Evolutionary conservation across 2,113 vertebrate species (phyloP).

Genomic region (Bagarius yarrelli): DNA sequence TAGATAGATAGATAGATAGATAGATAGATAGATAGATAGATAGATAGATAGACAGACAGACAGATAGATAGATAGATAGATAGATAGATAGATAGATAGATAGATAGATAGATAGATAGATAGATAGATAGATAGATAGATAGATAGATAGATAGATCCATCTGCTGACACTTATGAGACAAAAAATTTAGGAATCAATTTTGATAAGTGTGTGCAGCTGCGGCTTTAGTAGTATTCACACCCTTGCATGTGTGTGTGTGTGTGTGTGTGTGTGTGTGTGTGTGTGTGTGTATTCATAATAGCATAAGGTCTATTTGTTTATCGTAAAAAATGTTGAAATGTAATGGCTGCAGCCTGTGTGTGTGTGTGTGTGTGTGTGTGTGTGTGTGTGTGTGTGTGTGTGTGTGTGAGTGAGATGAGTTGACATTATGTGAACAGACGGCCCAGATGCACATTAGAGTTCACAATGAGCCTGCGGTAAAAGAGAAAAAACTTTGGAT

Average conservation of each 20-base stretch:
- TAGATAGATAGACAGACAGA: too few species aligned
- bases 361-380: conserved; percentile 21
- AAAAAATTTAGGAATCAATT: neutral
- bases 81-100: neutral
- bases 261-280: conserved; percentile 14
- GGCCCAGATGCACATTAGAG: conserved; percentile 74
- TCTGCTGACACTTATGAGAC: neutral
- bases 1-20: neutral
- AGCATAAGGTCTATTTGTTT: neutral
- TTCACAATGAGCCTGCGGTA: conserved; percentile 76
- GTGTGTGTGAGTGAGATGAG: conserved; percentile 46
- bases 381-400: conserved; percentile 24
- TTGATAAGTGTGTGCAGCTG: neutral
- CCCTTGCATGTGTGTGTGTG: conserved; percentile 10
- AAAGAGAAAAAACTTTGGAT: conserved; percentile 57
- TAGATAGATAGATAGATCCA: neutral
- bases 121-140: neutral
- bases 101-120: neutral
- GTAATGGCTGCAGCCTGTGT: neutral
- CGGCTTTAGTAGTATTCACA: neutral
- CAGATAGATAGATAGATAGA: too few species aligned
- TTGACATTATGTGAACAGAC: conserved; percentile 72
- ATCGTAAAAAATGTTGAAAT: neutral
- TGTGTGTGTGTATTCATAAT: conserved; percentile 8
- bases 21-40: too few species aligned